Percentiles rank a stretch among this genome's conserved stretches.
These are phyloP conservation scores for Babyrousa celebensis DNA, from an alignment of 2,797 vertebrate genomes.

Conservation along the genomic window DNA sequence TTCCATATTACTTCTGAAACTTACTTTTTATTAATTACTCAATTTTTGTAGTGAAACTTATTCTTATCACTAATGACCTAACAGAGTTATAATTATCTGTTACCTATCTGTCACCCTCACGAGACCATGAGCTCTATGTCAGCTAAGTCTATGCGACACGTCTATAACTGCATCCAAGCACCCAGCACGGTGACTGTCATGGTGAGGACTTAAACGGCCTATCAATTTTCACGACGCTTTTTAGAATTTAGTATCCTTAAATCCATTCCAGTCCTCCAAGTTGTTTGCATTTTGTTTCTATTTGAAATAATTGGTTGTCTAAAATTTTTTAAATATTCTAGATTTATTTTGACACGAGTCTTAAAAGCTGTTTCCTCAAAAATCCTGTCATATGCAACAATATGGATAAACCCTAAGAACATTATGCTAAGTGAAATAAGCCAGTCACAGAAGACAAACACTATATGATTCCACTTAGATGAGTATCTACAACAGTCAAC, in stretches of 20 bases:
- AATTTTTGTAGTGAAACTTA: neutral
- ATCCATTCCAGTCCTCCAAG: neutral
- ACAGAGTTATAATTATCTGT: neutral
- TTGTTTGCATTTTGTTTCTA: slow-evolving; percentile 1
- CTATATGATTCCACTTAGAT: neutral
- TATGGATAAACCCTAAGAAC: neutral
- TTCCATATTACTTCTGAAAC: neutral
- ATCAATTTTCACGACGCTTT: neutral
- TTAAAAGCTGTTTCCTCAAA: slow-evolving; percentile 59
- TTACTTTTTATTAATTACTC: neutral
- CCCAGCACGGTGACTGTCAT: neutral
- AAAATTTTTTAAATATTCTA: slow-evolving; percentile 41
- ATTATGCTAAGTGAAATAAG: slow-evolving; percentile 48
- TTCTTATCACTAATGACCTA: neutral
- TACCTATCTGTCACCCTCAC: neutral
- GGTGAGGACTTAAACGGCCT: neutral
- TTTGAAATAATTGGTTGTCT: neutral
- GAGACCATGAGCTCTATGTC: neutral
- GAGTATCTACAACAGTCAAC: neutral
- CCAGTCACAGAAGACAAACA: neutral
- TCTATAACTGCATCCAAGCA: neutral
- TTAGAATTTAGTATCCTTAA: neutral
- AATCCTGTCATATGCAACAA: neutral
- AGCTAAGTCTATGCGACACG: neutral
- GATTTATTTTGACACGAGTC: slow-evolving; percentile 30